Percentiles rank a stretch among this genome's conserved stretches.
Evolutionary conservation across 92 coral and sea anemone genomes (phyloP).

Genomic region (Phenganax stokvisi): DNA sequence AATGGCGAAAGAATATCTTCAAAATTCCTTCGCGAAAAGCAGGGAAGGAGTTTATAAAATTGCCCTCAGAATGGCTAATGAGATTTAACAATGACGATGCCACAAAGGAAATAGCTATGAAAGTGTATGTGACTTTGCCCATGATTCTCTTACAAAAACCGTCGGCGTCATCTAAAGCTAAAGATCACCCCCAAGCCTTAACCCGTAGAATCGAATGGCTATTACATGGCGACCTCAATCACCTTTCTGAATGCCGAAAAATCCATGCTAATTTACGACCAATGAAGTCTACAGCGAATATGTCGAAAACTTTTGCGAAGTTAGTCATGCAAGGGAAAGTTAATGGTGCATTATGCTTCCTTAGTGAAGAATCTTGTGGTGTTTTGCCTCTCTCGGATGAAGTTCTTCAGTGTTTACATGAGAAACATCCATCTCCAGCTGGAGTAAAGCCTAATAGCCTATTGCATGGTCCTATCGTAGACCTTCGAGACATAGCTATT

Average conservation of each 20-base stretch:
- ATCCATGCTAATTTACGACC: background rate
- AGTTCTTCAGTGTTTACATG: background rate
- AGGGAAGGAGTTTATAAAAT: background rate
- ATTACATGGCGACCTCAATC: background rate
- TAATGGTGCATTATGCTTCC: background rate
- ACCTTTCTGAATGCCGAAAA: background rate
- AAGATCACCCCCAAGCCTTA: background rate
- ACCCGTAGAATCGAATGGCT: conserved; percentile 12
- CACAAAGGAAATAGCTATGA: background rate
- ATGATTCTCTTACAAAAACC: background rate
- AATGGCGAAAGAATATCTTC: background rate
- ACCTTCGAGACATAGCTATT: background rate
- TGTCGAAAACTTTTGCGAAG: background rate
- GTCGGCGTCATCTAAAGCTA: background rate
- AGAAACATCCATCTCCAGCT: background rate
- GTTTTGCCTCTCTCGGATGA: conserved; percentile 19
- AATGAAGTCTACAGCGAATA: background rate
- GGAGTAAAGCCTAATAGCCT: background rate
- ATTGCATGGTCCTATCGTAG: background rate
- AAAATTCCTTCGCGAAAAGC: background rate
- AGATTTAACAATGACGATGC: conserved; percentile 13
- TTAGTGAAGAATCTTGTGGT: background rate
- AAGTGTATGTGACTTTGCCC: conserved; percentile 1
- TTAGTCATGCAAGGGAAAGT: background rate
- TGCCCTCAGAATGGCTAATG: background rate